Percentiles rank a stretch among this genome's conserved stretches.
phyloP scores from a whole-genome alignment of 2,113 vertebrate genomes.

The Symphodus melops region DNA sequence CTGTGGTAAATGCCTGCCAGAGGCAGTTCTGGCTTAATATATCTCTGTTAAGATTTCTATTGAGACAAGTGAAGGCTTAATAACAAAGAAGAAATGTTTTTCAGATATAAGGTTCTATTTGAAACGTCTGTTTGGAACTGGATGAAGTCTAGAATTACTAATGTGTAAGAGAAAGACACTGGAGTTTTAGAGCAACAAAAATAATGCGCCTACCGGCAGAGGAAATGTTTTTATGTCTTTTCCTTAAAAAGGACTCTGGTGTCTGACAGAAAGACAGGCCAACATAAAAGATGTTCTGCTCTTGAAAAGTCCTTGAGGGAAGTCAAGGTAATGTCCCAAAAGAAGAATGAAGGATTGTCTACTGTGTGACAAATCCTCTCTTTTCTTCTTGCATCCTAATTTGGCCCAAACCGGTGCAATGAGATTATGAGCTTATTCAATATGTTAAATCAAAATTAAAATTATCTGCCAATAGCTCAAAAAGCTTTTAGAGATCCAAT shows the following conservation, averaged over 20 bases:
- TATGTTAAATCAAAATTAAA: conserved; percentile 49
- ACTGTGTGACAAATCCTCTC: conserved; percentile 24
- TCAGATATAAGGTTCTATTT: conserved; percentile 1
- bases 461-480: conserved; percentile 30
- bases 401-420: conserved; percentile 8
- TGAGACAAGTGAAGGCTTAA: conserved; percentile 21
- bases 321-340: conserved; percentile 44
- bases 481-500: conserved; percentile 33
- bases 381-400: conserved; percentile 1
- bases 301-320: conserved; percentile 33
- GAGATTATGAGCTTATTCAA: conserved; percentile 23
- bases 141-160: conserved; percentile 11
- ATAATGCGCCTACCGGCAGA: conserved; percentile 41
- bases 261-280: conserved; percentile 20
- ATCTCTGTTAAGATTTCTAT: conserved; percentile 12
- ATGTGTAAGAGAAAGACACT: conserved; percentile 8
- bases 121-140: neutral
- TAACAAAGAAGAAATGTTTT: neutral
- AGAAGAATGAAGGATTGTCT: conserved; percentile 32
- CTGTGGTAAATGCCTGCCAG: neutral
- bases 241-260: conserved; percentile 22
- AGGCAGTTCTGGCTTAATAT: conserved; percentile 6
- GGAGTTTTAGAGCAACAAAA: conserved; percentile 26
- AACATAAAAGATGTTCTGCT: conserved; percentile 20
- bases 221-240: conserved; percentile 28